Conservation (phyloP, 2,888 invertebrate genomes). For the Platypus cylindrus region DNA sequence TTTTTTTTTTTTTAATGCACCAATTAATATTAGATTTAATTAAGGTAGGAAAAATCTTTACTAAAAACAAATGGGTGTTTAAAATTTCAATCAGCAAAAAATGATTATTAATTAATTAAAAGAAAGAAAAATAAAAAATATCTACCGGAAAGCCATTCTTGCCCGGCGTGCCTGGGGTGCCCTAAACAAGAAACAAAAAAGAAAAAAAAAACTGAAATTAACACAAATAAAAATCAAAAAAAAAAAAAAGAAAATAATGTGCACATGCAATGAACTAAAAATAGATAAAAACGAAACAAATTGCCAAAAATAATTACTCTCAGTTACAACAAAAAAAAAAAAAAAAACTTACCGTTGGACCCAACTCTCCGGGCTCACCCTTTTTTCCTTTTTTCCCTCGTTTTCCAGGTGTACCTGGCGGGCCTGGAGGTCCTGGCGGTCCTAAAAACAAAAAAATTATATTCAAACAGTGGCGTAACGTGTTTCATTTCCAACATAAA, state of each 20-base stretch:
- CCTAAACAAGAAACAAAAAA: conserved; percentile 44
- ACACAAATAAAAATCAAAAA: conserved; percentile 2
- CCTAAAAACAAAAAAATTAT: conserved; percentile 25
- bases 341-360: conserved; percentile 57
- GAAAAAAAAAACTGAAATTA: conserved; percentile 20
- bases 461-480: not conserved
- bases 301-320: not conserved
- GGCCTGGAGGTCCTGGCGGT: conserved; percentile 54
- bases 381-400: conserved; percentile 82
- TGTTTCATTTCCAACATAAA: not conserved
- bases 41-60: no score
- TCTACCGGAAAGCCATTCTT: conserved; percentile 86
- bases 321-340: not conserved
- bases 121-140: conserved; percentile 35
- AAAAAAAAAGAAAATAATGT: not conserved
- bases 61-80: no score
- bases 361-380: conserved; percentile 71
- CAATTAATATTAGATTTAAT: no score
- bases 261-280: not conserved
- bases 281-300: conserved; percentile 1
- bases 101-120: no score
- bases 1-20: no score
- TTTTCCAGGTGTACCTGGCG: conserved; percentile 76
- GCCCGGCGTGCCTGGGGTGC: conserved; percentile 66
- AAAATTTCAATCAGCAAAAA: no score